Evolutionary conservation across 2,888 invertebrate species (phyloP).

Genomic region (Caenorhabditis auriculariae): DNA sequence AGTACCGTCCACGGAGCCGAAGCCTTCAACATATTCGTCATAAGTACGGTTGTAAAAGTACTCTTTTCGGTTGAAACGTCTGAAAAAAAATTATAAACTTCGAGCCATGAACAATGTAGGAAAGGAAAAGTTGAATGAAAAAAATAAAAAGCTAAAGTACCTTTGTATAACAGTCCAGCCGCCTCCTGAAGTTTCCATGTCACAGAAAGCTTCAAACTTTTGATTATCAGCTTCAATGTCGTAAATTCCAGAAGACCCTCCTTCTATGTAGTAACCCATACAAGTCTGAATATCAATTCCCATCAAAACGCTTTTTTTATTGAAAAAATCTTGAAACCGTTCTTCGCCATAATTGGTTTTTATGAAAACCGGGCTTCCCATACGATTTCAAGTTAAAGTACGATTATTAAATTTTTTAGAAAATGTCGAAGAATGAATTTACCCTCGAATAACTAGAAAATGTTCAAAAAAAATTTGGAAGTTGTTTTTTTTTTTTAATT

Average conservation of each 20-base stretch:
- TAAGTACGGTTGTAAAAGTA: constrained; percentile 32
- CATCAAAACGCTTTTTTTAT: no score
- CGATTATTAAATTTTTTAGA: no score
- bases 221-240: not conserved
- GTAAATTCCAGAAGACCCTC: not conserved
- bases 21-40: constrained; percentile 34
- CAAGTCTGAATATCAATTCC: not conserved
- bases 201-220: constrained; percentile 22
- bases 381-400: no score
- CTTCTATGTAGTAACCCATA: not conserved
- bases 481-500: no score
- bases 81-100: no score
- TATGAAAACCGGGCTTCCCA: no score
- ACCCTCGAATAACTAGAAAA: no score
- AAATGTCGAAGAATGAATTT: no score
- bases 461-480: no score
- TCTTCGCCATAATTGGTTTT: no score
- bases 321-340: no score
- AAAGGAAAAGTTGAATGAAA: not conserved
- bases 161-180: constrained; percentile 42
- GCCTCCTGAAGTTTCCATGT: constrained; percentile 26
- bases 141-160: constrained; percentile 1
- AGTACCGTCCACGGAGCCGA: constrained; percentile 22
- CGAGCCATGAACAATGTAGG: no score
- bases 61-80: constrained; percentile 3